phyloP scores from a whole-genome alignment of 2,113 vertebrate genomes.

The Herpetotheres cachinnans region DNA sequence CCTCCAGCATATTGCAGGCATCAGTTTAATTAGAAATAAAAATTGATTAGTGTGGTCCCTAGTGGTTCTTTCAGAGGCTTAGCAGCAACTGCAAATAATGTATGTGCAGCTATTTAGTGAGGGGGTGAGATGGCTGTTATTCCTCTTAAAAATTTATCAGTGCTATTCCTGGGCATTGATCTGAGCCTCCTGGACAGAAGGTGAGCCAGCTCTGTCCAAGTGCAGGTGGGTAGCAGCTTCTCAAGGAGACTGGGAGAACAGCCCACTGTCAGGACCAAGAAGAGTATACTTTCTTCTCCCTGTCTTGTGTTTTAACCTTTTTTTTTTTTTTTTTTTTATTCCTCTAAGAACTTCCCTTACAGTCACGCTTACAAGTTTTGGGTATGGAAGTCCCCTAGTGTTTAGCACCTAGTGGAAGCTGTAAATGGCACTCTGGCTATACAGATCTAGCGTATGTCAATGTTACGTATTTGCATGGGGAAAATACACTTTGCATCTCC shows the following conservation, averaged over 20 bases:
- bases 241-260: neutral
- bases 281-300: neutral
- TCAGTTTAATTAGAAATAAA: conserved; percentile 50
- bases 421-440: neutral
- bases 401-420: neutral
- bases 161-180: neutral
- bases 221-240: neutral
- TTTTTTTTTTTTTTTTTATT: neutral
- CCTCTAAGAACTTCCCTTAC: neutral
- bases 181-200: neutral
- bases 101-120: neutral
- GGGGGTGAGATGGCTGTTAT: neutral
- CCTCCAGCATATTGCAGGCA: neutral
- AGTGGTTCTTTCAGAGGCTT: neutral
- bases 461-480: neutral
- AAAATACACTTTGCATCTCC: neutral
- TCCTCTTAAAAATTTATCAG: conserved; percentile 10
- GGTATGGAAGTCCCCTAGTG: neutral
- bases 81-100: conserved; percentile 6
- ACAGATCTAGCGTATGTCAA: neutral
- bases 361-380: neutral
- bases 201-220: neutral
- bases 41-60: conserved; percentile 35
- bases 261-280: neutral
- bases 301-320: neutral